Conservation (phyloP, 1,140 invertebrate species). For the Sminthurinus signatus region DNA sequence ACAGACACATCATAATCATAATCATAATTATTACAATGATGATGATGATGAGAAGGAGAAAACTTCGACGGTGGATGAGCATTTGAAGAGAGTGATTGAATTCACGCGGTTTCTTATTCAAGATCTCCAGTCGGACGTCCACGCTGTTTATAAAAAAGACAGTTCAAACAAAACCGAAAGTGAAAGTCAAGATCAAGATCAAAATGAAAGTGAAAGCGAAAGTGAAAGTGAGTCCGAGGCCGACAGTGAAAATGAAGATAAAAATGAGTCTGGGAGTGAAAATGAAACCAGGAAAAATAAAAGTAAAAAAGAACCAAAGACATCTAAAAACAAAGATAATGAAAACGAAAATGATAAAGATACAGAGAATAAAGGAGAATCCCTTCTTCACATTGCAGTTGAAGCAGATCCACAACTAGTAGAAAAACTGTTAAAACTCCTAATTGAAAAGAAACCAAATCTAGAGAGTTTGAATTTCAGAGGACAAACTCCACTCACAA, state of each 20-base stretch:
- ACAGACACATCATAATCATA: slow-evolving; percentile 16
- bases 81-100: no score
- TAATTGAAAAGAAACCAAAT: slow-evolving; percentile 15
- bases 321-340: background rate
- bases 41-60: background rate
- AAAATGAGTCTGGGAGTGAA: no score
- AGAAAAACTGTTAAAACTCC: background rate
- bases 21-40: background rate
- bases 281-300: background rate
- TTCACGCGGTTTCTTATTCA: no score
- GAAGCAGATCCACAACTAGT: background rate
- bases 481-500: slow-evolving; percentile 18
- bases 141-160: no score
- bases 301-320: background rate
- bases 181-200: no score
- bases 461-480: slow-evolving; percentile 21
- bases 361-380: no score
- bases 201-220: background rate
- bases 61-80: background rate
- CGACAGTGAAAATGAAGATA: no score
- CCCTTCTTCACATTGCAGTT: slow-evolving; percentile 19
- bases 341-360: no score
- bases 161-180: no score
- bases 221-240: background rate
- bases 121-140: no score